Conservation (phyloP, 1,140 invertebrate genomes). For the Octopus sinensis region DNA sequence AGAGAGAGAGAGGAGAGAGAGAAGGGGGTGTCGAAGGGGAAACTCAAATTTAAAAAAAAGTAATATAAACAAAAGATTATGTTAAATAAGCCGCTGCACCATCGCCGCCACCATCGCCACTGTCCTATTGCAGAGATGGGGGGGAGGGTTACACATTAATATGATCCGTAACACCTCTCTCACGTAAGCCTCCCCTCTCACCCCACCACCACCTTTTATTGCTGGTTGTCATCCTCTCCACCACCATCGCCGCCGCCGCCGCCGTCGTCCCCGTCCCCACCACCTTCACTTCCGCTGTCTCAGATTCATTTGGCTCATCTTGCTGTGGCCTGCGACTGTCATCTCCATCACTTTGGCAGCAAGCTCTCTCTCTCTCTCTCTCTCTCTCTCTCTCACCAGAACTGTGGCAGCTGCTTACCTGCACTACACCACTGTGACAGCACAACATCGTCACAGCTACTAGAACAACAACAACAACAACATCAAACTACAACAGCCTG, state of each 20-base stretch:
- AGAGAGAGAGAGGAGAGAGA: too few species aligned
- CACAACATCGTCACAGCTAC: too few species aligned
- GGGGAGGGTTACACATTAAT: too few species aligned
- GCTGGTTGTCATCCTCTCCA: not conserved
- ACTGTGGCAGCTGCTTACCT: not conserved
- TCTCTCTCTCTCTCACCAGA: constrained; percentile 19
- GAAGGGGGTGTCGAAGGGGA: too few species aligned
- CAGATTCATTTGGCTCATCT: too few species aligned
- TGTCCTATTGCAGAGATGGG: too few species aligned
- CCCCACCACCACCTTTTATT: not conserved
- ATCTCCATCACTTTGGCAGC: not conserved
- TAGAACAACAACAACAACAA: too few species aligned
- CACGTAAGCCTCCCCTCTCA: constrained; percentile 13
- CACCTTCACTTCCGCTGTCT: not conserved
- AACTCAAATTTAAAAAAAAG: too few species aligned
- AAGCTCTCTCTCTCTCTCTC: constrained; percentile 8
- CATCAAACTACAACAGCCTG: too few species aligned
- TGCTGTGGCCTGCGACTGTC: not conserved
- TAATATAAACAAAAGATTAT: too few species aligned
- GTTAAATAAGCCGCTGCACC: too few species aligned
- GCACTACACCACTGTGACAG: not conserved
- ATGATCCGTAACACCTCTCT: not conserved
- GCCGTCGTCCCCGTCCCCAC: not conserved
- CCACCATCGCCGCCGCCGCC: not conserved
- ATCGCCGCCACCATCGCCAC: too few species aligned